Conservation (phyloP, 2,113 vertebrate genomes). For the Melanotaenia duboulayi region DNA sequence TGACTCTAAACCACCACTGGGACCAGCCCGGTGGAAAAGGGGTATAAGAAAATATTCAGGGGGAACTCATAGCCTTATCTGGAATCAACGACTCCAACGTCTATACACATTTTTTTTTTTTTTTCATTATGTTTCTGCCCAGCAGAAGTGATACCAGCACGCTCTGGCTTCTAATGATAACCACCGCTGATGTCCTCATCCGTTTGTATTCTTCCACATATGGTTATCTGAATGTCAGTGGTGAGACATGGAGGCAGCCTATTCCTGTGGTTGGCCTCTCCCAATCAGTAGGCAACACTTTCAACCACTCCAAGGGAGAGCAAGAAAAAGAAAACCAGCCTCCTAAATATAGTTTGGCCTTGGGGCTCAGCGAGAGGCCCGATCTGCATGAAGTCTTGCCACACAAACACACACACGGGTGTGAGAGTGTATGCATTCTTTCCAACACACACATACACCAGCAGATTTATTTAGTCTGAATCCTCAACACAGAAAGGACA, state of each 20-base stretch:
- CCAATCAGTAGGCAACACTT: constrained; percentile 67
- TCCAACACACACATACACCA: constrained; percentile 4
- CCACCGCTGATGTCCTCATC: constrained; percentile 63
- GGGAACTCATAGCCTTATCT: neutral
- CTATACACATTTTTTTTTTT: constrained; percentile 13
- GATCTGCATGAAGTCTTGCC: constrained; percentile 56
- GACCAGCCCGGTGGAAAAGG: too few relatives aligned
- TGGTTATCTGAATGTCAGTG: constrained; percentile 72
- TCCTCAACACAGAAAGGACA: constrained; percentile 11
- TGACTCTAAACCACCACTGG: too few relatives aligned
- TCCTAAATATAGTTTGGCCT: constrained; percentile 73
- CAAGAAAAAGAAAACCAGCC: constrained; percentile 43
- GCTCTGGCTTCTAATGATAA: constrained; percentile 65
- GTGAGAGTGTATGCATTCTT: neutral
- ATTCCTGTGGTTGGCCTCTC: constrained; percentile 74
- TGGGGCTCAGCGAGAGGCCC: constrained; percentile 61
- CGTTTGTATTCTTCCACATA: constrained; percentile 70
- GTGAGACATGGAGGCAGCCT: constrained; percentile 76
- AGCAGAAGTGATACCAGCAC: constrained; percentile 37
- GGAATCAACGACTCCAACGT: neutral
- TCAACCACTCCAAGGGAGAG: constrained; percentile 49
- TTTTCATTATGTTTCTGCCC: constrained; percentile 8
- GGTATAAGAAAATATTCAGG: neutral
- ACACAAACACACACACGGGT: constrained; percentile 26
- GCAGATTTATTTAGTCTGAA: constrained; percentile 42